Conservation (phyloP, 2,113 vertebrate genomes). For the Eolophus roseicapilla region DNA sequence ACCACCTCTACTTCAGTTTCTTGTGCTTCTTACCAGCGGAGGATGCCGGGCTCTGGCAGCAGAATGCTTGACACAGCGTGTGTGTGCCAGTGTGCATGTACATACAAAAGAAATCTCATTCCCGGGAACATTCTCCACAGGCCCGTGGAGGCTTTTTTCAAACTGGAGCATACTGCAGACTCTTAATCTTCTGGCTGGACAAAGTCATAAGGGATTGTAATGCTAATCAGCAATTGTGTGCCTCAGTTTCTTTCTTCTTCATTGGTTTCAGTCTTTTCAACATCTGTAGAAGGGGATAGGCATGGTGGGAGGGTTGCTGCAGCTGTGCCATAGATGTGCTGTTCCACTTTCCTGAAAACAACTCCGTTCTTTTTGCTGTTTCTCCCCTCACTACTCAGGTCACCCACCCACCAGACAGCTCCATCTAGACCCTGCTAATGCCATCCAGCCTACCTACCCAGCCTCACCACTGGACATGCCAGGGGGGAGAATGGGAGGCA, state of each 20-base stretch:
- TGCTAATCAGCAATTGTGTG: background rate
- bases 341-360: background rate
- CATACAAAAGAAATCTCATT: background rate
- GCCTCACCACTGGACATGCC: background rate
- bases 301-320: background rate
- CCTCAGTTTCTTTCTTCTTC: background rate
- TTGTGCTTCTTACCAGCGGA: fast-evolving
- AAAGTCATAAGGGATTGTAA: background rate
- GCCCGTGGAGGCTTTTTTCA: background rate
- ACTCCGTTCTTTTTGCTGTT: background rate
- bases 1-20: background rate
- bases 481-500: background rate
- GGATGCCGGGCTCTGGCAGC: background rate
- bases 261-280: background rate
- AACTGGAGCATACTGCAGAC: background rate
- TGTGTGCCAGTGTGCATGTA: background rate
- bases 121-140: background rate
- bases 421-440: background rate
- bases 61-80: background rate
- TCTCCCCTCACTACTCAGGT: background rate
- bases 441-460: background rate
- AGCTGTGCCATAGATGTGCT: background rate
- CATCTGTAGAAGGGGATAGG: background rate
- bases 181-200: background rate
- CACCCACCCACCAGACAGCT: background rate